Evolutionary conservation across 2,888 invertebrate species (phyloP).

Genomic region (Harmothoe impar): DNA sequence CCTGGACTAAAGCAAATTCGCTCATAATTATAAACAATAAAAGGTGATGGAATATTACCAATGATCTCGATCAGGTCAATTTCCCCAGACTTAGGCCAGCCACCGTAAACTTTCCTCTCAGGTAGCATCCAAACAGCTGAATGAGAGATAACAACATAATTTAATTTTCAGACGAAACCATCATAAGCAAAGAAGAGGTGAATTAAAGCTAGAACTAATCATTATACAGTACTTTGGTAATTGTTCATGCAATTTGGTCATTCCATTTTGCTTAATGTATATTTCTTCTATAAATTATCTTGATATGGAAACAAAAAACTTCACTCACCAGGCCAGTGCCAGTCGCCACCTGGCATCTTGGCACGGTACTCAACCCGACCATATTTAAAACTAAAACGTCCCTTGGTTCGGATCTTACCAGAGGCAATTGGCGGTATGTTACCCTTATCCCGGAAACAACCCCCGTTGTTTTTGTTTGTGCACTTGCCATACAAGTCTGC

Average conservation of each 20-base stretch:
- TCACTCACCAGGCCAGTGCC: constrained; percentile 68
- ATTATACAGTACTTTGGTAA: too few relatives aligned
- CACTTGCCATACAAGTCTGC: constrained; percentile 68
- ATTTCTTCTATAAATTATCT: too few relatives aligned
- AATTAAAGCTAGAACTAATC: too few relatives aligned
- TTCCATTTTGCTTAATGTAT: too few relatives aligned
- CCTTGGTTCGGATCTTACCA: constrained; percentile 85
- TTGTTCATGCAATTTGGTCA: too few relatives aligned
- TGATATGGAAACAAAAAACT: too few relatives aligned
- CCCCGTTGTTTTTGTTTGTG: constrained; percentile 65
- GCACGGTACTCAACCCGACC: constrained; percentile 66
- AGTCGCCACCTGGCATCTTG: constrained; percentile 69
- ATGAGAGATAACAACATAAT: neutral
- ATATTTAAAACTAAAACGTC: constrained; percentile 63
- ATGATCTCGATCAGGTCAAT: constrained; percentile 88
- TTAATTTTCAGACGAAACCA: too few relatives aligned
- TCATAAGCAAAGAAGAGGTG: too few relatives aligned
- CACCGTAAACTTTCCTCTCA: constrained; percentile 86
- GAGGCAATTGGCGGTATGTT: constrained; percentile 86
- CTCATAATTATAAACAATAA: too few relatives aligned
- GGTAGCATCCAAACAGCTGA: constrained; percentile 89
- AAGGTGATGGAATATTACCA: constrained; percentile 87
- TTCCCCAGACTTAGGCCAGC: constrained; percentile 89
- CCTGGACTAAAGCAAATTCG: too few relatives aligned
- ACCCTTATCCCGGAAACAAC: constrained; percentile 61